A percentile compares a stretch with the other conserved stretches of the same genome.
Conservation (phyloP, 2,113 vertebrate species). For the Erpornis zantholeuca region DNA sequence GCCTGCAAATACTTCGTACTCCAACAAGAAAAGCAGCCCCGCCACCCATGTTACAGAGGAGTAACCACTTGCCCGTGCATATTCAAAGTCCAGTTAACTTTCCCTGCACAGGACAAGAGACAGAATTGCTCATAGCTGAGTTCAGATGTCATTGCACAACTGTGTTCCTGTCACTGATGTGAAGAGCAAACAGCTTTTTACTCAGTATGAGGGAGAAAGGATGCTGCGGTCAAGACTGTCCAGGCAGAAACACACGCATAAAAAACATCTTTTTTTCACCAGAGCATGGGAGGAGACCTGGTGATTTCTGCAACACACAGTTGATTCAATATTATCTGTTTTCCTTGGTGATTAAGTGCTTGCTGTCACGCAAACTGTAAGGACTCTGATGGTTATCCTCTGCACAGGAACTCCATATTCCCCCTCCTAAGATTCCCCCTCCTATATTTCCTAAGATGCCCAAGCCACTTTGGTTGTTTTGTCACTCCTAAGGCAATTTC, state of each 20-base stretch:
- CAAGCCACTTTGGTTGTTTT: not conserved
- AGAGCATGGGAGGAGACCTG: not conserved
- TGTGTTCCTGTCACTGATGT: rapidly evolving
- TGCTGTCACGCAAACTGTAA: rapidly evolving
- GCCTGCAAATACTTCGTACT: rapidly evolving
- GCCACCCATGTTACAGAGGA: not conserved
- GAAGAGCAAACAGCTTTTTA: not conserved
- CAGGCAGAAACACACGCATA: not conserved
- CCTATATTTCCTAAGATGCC: not conserved
- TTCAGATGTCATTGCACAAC: not conserved
- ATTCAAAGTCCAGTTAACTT: not conserved
- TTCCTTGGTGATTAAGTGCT: not conserved
- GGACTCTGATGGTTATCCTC: not conserved
- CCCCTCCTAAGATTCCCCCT: too few species aligned
- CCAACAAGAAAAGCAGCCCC: not conserved
- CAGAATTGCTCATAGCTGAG: not conserved
- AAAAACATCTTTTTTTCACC: not conserved
- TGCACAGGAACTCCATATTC: not conserved
- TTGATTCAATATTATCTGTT: not conserved
- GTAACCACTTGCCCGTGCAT: not conserved
- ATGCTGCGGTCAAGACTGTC: not conserved
- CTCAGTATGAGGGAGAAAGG: not conserved
- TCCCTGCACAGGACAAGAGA: not conserved
- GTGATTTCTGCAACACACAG: not conserved
- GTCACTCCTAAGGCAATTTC: conserved; percentile 8